Base-by-base conservation (phyloP, 2,888 invertebrate genomes). In the Chrysolina haemoptera region DNA sequence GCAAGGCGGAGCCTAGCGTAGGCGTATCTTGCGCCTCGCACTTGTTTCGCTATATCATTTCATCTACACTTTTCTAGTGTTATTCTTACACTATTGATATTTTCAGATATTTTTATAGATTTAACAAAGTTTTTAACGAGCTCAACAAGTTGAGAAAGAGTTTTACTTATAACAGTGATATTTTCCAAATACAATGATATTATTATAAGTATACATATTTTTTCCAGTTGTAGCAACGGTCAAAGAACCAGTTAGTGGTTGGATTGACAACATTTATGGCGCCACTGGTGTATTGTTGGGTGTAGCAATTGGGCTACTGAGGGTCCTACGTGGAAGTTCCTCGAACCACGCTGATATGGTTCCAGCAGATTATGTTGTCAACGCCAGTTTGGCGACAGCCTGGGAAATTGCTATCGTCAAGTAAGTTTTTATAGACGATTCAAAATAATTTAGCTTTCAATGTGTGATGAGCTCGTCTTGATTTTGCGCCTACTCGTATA, bases 241-340 rank as follows among this genome's bases (percentile, higher is more conserved):
- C 5, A 83, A 82, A 68, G 85, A 85, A 69, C 85, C 86, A 12
- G 83, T 89, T 18, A 86, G 90, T 81, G 92, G 91, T 18, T 94
- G 94, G 94, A 92, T 92, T 72, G 93, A 94, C 85, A 94, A 93
- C 85, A 85, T 91, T 62, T 93, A 94, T 84, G 94, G 94, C 20
- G 90, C 93, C 9, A 84, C 85, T 20, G 86, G 85, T 18, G 77
- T 91, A 0, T 81, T 89, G 6, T 74, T 89, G 0, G 91, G 89
- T 8, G 87, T 89, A 6, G 90, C 90, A 6, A 85, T 91, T 48
- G 94, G 94, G 1, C 84, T 94, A 0, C 82, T 94, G 46, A 89
- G 91, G 55, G 90, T 90, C 9, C 88, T 93, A 83, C 88, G 90
- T 72, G 91, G 90, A 43, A 88, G 90, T 50, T 79, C 79, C 5